Evolutionary conservation across 2,797 vertebrate genomes (phyloP).

Genomic region (Zalophus californianus): DNA sequence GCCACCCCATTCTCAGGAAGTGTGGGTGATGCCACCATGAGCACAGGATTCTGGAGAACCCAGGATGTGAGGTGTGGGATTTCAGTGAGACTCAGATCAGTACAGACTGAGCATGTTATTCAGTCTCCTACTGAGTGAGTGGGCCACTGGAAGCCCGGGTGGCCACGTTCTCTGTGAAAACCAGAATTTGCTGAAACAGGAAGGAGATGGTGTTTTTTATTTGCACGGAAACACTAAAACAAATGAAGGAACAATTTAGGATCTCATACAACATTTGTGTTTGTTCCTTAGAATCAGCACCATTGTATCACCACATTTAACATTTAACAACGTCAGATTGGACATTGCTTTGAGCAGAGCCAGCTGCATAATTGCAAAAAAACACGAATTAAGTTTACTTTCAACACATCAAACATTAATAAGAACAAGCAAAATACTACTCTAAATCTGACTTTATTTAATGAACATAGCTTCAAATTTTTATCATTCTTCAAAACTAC

Average conservation of each 20-base stretch:
- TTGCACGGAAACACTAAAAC: not conserved
- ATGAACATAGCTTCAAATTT: not conserved
- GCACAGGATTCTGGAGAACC: not conserved
- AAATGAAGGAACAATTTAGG: not conserved
- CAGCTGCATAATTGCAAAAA: not conserved
- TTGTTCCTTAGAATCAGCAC: not conserved
- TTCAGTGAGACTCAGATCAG: not conserved
- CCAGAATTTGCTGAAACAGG: not conserved
- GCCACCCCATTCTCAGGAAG: not conserved
- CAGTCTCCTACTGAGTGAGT: not conserved
- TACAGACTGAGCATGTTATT: fast-evolving
- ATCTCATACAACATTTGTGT: not conserved
- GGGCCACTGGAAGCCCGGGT: fast-evolving
- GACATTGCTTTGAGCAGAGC: not conserved
- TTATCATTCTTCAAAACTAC: not conserved
- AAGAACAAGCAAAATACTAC: not conserved
- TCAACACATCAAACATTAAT: not conserved
- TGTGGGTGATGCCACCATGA: fast-evolving
- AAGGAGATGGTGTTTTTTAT: not conserved
- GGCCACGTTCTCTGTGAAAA: fast-evolving
- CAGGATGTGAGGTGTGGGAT: not conserved
- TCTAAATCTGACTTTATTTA: not conserved
- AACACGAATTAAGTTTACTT: not conserved
- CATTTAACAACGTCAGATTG: not conserved
- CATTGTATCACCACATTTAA: not conserved